Conservation (phyloP, 2,797 vertebrate species). For the Caiman crocodilus region DNA sequence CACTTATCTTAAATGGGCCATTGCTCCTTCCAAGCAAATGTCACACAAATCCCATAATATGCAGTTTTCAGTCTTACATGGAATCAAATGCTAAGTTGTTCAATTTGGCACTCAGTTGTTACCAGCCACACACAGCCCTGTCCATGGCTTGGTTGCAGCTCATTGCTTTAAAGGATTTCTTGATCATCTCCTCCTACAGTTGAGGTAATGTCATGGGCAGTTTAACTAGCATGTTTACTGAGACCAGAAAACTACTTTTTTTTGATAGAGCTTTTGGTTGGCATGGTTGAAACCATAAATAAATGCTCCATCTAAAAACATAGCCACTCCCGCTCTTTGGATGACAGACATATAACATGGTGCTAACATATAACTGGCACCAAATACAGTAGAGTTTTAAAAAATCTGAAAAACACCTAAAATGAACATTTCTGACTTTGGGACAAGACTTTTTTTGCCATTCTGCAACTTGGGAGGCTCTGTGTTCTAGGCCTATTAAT, state of each 20-base stretch:
- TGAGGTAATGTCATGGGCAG: background rate
- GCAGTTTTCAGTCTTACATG: too few species aligned
- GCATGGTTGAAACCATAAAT: background rate
- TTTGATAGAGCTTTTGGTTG: background rate
- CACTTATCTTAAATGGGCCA: background rate
- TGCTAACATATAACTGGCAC: background rate
- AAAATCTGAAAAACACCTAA: too few species aligned
- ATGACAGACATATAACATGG: too few species aligned
- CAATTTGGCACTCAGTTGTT: background rate
- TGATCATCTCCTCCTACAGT: fast-evolving
- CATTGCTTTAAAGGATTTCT: background rate
- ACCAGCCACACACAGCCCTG: background rate
- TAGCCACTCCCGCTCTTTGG: fast-evolving
- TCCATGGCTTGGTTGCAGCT: background rate
- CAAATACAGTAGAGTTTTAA: fast-evolving
- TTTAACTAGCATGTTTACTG: background rate
- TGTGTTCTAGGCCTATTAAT: background rate
- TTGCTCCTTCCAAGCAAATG: background rate
- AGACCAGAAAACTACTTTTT: background rate
- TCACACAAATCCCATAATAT: too few species aligned
- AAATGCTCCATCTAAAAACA: fast-evolving
- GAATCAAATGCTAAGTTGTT: background rate
- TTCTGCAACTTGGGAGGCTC: fast-evolving
- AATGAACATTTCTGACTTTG: background rate
- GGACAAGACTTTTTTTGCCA: background rate